Evolutionary conservation across 2,113 vertebrate species (phyloP).

Genomic region (Phrynosoma blainvillii): DNA sequence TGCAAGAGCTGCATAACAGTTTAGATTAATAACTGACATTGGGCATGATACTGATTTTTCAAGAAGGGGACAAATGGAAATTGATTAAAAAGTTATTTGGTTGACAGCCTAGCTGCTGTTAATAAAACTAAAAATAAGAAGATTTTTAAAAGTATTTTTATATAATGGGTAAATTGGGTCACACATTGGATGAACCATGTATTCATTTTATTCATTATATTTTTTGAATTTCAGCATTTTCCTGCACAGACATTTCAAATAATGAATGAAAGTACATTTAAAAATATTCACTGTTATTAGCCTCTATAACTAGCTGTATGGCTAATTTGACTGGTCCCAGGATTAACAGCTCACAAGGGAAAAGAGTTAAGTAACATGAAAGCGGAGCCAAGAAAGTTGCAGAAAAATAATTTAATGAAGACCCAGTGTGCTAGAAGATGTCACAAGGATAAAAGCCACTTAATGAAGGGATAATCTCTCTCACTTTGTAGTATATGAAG

Average conservation of each 20-base stretch:
- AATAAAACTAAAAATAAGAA: not conserved
- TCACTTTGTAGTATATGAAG: slow-evolving; percentile 64
- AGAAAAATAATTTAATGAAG: slow-evolving; percentile 60
- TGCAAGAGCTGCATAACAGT: not conserved
- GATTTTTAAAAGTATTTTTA: not conserved
- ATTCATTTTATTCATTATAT: slow-evolving; percentile 24
- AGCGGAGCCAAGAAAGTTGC: slow-evolving; percentile 62
- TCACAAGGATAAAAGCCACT: slow-evolving; percentile 67
- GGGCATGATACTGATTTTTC: not conserved
- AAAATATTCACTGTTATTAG: slow-evolving; percentile 68
- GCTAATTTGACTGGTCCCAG: slow-evolving; percentile 62
- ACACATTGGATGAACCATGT: not conserved
- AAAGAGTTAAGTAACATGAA: slow-evolving; percentile 64
- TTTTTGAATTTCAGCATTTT: slow-evolving; percentile 34
- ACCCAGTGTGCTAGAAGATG: slow-evolving; percentile 54
- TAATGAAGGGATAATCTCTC: slow-evolving; percentile 69
- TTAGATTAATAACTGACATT: not conserved
- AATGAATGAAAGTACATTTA: slow-evolving; percentile 55
- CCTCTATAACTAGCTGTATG: slow-evolving; percentile 56
- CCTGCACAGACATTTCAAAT: slow-evolving; percentile 41
- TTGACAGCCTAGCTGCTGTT: not conserved
- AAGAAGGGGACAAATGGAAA: not conserved
- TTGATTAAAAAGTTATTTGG: not conserved
- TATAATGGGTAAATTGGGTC: slow-evolving; percentile 14
- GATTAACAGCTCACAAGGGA: slow-evolving; percentile 61